Evolutionary conservation across 2,113 vertebrate genomes (phyloP).

Genomic region (Phoxinus phoxinus): DNA sequence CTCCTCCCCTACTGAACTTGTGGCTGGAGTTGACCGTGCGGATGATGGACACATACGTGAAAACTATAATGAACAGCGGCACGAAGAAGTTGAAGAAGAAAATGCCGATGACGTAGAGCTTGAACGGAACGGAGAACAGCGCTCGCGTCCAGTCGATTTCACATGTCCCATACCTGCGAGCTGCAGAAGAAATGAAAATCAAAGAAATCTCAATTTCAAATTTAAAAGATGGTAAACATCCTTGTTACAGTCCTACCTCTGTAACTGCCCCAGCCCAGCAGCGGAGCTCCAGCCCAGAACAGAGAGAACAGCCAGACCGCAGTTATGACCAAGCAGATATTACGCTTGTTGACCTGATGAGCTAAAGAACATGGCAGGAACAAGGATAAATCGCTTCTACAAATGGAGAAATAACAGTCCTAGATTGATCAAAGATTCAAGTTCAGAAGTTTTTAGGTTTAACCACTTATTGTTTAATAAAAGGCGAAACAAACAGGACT

Average conservation of each 20-base stretch:
- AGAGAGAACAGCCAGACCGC: slow-evolving; percentile 59
- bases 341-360: slow-evolving; percentile 52
- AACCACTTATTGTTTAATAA: slow-evolving; percentile 13
- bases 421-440: slow-evolving; percentile 37
- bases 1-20: slow-evolving; percentile 30
- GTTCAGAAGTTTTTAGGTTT: slow-evolving; percentile 4
- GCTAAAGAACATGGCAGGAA: slow-evolving; percentile 52
- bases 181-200: slow-evolving; percentile 15
- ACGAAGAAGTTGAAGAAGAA: slow-evolving; percentile 61
- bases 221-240: background rate
- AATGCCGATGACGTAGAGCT: slow-evolving; percentile 37
- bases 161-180: slow-evolving; percentile 48
- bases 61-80: slow-evolving; percentile 47
- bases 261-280: slow-evolving; percentile 66
- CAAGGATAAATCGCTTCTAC: slow-evolving; percentile 35
- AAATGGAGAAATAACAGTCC: slow-evolving; percentile 39
- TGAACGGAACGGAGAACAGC: slow-evolving; percentile 53
- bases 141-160: slow-evolving; percentile 57
- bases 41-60: slow-evolving; percentile 57
- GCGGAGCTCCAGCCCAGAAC: slow-evolving; percentile 62
- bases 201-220: background rate
- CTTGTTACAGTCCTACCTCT: slow-evolving; percentile 51
- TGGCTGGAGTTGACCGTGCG: slow-evolving; percentile 47
- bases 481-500: background rate
- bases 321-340: slow-evolving; percentile 51